Percentiles rank a stretch among this genome's conserved stretches.
Evolutionary conservation across 2,797 vertebrate genomes (phyloP).

Genomic region (Rhabdomys pumilio): DNA sequence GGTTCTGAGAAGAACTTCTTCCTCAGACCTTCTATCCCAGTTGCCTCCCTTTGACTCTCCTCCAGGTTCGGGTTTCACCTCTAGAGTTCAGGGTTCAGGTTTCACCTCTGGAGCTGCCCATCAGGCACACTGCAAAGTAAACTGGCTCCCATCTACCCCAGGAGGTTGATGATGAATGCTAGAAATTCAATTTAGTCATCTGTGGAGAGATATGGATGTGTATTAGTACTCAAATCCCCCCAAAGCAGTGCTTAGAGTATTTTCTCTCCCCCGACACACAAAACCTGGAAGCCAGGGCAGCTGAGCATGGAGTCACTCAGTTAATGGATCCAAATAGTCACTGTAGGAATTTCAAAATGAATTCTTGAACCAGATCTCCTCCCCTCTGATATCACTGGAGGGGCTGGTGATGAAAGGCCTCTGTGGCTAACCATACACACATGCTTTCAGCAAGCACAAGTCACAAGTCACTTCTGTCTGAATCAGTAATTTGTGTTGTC

Average conservation of each 20-base stretch:
- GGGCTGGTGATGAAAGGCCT: neutral
- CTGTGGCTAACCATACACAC: too few relatives aligned
- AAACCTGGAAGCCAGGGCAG: neutral
- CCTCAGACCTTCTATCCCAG: neutral
- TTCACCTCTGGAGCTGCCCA: neutral
- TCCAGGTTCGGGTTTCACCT: rapidly evolving
- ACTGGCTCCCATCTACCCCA: neutral
- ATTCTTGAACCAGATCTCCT: neutral
- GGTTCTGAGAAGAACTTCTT: neutral
- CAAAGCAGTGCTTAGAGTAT: too few relatives aligned
- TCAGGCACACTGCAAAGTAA: neutral
- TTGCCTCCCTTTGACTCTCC: too few relatives aligned
- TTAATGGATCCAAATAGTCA: neutral
- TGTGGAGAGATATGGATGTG: neutral
- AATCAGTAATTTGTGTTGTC: neutral
- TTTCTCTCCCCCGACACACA: neutral
- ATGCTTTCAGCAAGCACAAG: neutral
- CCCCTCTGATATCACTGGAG: too few relatives aligned
- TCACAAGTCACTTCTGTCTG: neutral
- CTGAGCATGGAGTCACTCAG: neutral
- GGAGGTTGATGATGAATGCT: neutral
- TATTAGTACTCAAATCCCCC: neutral
- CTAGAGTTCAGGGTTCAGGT: neutral
- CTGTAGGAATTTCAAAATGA: neutral
- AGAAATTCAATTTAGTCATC: neutral